Evolutionary conservation across 2,113 vertebrate species (phyloP), one percentile per base, ranked within the genome.

Genomic region (Stigmatopora nigra): DNA sequence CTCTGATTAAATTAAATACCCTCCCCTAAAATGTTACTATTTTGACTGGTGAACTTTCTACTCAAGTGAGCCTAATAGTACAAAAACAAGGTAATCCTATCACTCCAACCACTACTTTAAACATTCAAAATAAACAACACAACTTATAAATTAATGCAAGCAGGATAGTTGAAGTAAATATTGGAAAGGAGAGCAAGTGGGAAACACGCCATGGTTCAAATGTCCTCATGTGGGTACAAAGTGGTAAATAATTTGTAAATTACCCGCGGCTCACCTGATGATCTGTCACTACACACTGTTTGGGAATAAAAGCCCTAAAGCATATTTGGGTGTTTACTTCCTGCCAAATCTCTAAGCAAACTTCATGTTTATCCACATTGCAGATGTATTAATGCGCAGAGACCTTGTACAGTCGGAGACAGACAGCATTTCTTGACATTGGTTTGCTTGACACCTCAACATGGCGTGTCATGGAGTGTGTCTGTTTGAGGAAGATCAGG

Each of bases 401-500:
- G 53, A 15, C 6, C 22, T 31, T 14, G 22, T 35, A 31, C 11
- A 20, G 20, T 55, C 20, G 7, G 22, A 5, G 22, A 56, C 13
- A 11, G 36, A 60, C n/a, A 17, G 35, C 16, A 19, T 19, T 19
- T 35, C 35, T 7, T 59, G 57, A 59, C 20, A 59, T 5, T 11
- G 59, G 36, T 65, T 68, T 76, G 25, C 35, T 20, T 44, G 38
- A 61, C 63, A 63, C 55, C 61, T 31, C 57, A 78, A 69, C 71
- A 74, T 51, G 51, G 13, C 58, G 56, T 19, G 53, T 56, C 53
- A 56, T 56, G 19, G 66, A 19, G 51, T 61, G 58, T 47, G 58
- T 63, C 60, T 76, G 76, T 77, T 78, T 57, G 65, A 71, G 61
- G 63, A 81, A 61, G 71, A 77, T 69, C 53, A 65, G 70, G 63